Conservation (phyloP, 1,140 invertebrate species). For the Lucilia sericata region DNA sequence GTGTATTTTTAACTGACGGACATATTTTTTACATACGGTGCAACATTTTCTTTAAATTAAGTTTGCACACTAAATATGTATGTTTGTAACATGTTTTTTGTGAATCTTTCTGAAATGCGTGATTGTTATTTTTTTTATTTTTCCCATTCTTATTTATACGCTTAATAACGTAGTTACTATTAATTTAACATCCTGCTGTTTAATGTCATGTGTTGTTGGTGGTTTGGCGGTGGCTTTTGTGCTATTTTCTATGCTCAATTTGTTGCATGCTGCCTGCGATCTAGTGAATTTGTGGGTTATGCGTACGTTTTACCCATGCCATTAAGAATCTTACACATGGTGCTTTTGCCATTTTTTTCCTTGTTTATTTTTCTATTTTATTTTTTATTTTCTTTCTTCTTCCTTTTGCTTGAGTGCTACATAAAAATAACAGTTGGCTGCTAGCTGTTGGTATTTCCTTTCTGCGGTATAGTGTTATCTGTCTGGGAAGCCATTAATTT, state of each 20-base stretch:
- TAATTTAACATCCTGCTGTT: neutral
- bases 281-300: neutral
- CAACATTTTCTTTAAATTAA: too few species aligned
- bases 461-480: constrained; percentile 66
- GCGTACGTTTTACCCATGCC: neutral
- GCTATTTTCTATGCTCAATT: constrained; percentile 6
- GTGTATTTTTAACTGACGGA: too few species aligned
- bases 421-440: neutral
- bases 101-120: too few species aligned
- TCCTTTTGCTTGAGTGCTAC: neutral
- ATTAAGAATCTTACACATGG: neutral
- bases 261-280: neutral
- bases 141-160: neutral
- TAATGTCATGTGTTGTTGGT: neutral
- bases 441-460: neutral
- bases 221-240: neutral
- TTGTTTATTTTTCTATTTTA: neutral
- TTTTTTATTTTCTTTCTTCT: neutral
- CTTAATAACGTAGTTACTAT: neutral
- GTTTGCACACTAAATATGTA: too few species aligned
- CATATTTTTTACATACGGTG: too few species aligned
- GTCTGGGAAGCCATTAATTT: constrained; percentile 67
- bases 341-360: neutral
- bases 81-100: too few species aligned
- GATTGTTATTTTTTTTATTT: neutral